Conservation (phyloP, 2,113 vertebrate species). For the Plectropomus leopardus region DNA sequence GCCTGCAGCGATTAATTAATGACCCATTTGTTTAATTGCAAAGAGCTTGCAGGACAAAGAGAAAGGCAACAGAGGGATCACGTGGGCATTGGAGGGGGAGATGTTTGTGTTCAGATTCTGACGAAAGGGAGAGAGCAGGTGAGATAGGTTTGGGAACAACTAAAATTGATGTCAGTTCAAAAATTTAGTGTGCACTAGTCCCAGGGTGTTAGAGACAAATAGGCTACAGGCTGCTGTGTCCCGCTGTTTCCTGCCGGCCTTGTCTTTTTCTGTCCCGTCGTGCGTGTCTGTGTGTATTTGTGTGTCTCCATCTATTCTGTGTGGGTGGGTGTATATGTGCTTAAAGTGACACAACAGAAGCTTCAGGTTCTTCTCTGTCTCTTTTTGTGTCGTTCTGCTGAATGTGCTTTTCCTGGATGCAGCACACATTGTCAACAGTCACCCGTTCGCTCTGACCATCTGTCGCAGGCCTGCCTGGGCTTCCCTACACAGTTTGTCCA, state of each 20-base stretch:
- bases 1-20: constrained; percentile 80
- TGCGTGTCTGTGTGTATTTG: background rate
- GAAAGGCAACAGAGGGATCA: constrained; percentile 39
- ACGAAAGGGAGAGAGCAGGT: constrained; percentile 30
- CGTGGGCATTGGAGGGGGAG: background rate
- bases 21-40: constrained; percentile 83
- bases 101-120: constrained; percentile 40
- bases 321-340: constrained; percentile 1
- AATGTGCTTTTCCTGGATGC: constrained; percentile 56
- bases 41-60: constrained; percentile 63
- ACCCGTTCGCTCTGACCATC: constrained; percentile 73
- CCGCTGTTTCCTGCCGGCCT: constrained; percentile 20
- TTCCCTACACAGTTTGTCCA: constrained; percentile 75
- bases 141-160: background rate
- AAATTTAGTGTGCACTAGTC: background rate
- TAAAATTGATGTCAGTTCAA: constrained; percentile 17
- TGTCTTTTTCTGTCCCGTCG: constrained; percentile 1
- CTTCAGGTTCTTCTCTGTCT: constrained; percentile 46
- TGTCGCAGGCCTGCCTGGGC: constrained; percentile 68
- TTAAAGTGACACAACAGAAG: constrained; percentile 55
- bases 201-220: constrained; percentile 13
- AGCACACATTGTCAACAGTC: constrained; percentile 66
- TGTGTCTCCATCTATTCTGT: constrained; percentile 27
- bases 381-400: constrained; percentile 60
- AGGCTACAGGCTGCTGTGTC: background rate